Evolutionary conservation across 2,113 vertebrate species (phyloP).

Genomic region (Amazona vittata): DNA sequence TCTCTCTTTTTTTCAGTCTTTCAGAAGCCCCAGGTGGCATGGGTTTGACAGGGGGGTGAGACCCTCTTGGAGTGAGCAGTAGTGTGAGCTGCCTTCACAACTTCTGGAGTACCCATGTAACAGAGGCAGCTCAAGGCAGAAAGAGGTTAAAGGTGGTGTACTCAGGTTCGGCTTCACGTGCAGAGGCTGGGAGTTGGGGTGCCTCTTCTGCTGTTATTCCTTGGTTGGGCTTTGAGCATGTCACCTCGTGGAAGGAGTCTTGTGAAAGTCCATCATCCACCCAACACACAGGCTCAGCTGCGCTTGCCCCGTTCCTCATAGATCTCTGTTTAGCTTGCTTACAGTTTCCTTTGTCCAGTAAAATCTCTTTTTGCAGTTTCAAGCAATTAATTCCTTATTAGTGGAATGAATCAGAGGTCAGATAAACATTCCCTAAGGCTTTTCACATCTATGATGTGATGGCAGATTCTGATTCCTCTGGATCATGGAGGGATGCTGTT

Average conservation of each 20-base stretch:
- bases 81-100: not conserved
- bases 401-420: not conserved
- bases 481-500: not conserved
- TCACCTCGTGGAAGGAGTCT: not conserved
- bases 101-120: not conserved
- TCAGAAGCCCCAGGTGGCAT: not conserved
- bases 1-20: slow-evolving; percentile 50
- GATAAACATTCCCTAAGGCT: not conserved
- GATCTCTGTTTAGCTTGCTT: not conserved
- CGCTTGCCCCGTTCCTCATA: not conserved
- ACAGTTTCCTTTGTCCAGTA: not conserved
- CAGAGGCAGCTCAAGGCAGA: not conserved
- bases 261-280: not conserved
- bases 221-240: not conserved
- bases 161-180: not conserved
- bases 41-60: not conserved
- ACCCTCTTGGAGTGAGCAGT: not conserved
- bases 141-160: not conserved
- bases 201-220: not conserved
- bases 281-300: accelerated
- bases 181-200: not conserved
- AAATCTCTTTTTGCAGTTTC: not conserved
- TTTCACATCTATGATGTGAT: not conserved
- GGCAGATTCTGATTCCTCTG: not conserved
- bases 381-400: not conserved